Evolutionary conservation across 2,113 vertebrate genomes (phyloP), one percentile per base, ranked within the genome.

Genomic region (Ellobius talpinus): DNA sequence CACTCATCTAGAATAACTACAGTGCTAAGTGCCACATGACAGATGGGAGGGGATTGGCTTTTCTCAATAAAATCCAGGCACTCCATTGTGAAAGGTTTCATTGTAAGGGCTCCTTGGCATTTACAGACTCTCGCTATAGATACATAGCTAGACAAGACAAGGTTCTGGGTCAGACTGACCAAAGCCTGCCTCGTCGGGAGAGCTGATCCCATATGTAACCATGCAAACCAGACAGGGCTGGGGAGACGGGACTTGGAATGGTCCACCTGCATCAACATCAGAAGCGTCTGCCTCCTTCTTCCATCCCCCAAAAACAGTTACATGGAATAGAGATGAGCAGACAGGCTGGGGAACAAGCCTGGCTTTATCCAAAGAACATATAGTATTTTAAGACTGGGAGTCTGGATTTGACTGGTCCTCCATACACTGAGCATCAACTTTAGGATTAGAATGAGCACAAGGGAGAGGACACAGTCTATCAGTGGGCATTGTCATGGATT

Each of bases 21-120:
- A 98, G 99, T 68, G 95, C 99, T 99, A 99, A 99, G 99, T 99
- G 99, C 99, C 99, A 99, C 99, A 98, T 99, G 99, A 99, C 99
- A 99, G 99, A 99, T 98, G 98, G 99, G 99, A 99, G 99, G 99
- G 98, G 98, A 99, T 99, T 99, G 99, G 99, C 98, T 99, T 99
- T 99, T 99, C 98, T 99, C 98, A 99, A 98, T 99, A 99, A 98
- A 98, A 97, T 98, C 97, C 98, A 98, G 98, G 94, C 98, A 97
- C 97, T 98, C 98, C 98, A 96, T 97, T 97, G 90, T 96, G 98
- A 97, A 98, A 97, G 95, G 95, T 96, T 98, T 97, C 98, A 98
- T 97, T 97, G 97, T 97, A 96, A 98, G 90, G 86, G 94, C 97
- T 98, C 50, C 93, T 93, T 92, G 3, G 98, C 98, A 98, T 98